Evolutionary conservation across 2,888 invertebrate genomes (phyloP), one percentile per base, ranked within the genome.

Genomic region (Phorcus lineatus): DNA sequence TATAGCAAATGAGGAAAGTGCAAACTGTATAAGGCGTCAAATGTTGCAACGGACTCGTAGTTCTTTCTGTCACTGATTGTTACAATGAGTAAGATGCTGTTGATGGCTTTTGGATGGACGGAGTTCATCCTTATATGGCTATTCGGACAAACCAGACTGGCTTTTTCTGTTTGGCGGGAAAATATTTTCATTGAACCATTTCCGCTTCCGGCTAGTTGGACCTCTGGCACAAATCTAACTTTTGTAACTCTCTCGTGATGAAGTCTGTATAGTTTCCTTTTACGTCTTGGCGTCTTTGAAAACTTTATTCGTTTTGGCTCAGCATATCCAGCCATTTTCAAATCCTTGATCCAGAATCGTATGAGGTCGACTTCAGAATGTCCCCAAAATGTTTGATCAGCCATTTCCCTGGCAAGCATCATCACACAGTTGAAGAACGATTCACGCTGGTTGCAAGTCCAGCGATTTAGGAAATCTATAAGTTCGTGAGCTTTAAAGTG

Each of bases 311-410:
- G 86, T 86, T 86, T 24, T 55, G 77, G 22, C 75, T 54, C 17
- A 86, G 79, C 17, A 78, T 80, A 52, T 76, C 67, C 31, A 82
- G 66, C 24, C 83, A 78, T 22, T 81, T 17, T 24, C 82, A 85
- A 40, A 79, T 86, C 22, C 82, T 76, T 13, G 76, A 67, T 70
- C 88, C 90, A 40, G 87, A 54, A 17, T 78, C 79, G 13, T 55
- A 76, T 31, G 31, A 76, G 67, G 78, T 89, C 89, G 16, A 86
- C 83, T 16, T 79, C 31, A 47, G 85, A 81, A 55, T 89, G 87
- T 16, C 55, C 75, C 55, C 88, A 76, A 54, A 82, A 82, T 19
- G 79, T 67, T 75, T 89, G 88, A 13, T 70, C 66, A 19, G 76
- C 76, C 76, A 76, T 54, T 1, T 53, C 36, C 17, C 19, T 24